Evolutionary conservation across 2,888 invertebrate species (phyloP), one percentile per base, ranked within the genome.

Genomic region (Autographa pulchrina): DNA sequence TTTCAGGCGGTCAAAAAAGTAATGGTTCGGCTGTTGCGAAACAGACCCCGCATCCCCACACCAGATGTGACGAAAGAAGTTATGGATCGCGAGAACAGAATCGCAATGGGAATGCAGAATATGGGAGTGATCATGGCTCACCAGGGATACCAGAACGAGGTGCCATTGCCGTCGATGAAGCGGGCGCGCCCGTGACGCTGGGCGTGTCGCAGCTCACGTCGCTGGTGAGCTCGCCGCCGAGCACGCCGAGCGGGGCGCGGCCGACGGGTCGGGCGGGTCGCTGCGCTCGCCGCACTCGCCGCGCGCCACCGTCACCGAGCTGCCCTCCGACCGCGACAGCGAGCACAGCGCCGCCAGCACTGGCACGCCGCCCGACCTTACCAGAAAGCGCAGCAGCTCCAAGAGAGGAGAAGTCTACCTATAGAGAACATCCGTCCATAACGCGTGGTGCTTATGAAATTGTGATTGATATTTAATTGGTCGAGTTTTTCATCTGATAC

Each of bases 1-100:
- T 77, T 76, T 43, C 89, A 97, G 97, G 97, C 84, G 96, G 97
- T 52, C 96, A 96, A 84, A 97, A 97, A 91, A 95, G 98, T 84
- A 98, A 97, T 89, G 97, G 97, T 6, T 94, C 97, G 0, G 97
- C 96, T 16, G 93, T 97, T 97, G 75, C 97, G 97, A 88, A 97
- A 97, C 87, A 96, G 98, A 68, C 98, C 98, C n/a, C 96, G 98
- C 66, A 98, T 98, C 82, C 98, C 98, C 54, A 98, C 98, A 9
- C 98, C 98, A 0, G 98, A 98, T 90, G 98, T 98, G 9, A 97
- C 98, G 43, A 98, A 98, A 92, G 98, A 98, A 91, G 97, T 97
- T 31, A 95, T 97, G 72, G 97, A 98, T 84, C 96, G 97, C 68
- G 98, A 98, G 86, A 97, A 97, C 87, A 96, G 97, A 68, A 92